Base-by-base conservation (phyloP, 92 coral and sea anemone species). In the Heliopora coerulea region DNA sequence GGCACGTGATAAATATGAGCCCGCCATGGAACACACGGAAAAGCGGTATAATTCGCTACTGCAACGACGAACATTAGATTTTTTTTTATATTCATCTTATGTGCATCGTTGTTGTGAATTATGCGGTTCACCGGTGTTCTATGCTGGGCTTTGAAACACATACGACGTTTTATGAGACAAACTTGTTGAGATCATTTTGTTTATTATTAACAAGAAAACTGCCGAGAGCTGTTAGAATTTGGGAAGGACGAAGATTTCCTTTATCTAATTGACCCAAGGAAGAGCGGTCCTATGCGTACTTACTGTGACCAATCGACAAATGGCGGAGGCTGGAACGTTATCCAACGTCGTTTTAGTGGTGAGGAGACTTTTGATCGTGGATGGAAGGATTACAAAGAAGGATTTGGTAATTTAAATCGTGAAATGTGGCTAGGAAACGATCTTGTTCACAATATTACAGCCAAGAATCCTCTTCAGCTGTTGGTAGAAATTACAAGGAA, bases 381-480 rank as follows among this genome's bases (percentile, higher is more conserved):
- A 75, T 73, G 90, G 84, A 52, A 48, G 13, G 72, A 67, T 14
- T 86, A 86, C 49, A 72, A 73, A 73, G 54, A 42, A 40, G 87
- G 90, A n/a, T 86, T 86, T 72, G 90, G 90, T 18, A 41, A 83
- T 59, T 63, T 82, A 28, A 7, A 32, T 20, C 59, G 60, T 27
- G 87, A 82, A 68, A 82, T 83, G 59, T 86, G 90, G 89, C 76
- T 86, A 23, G 89, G 90, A 24, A 86, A 86, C 34, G 84, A 83
- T 15, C 57, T 82, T 31, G 56, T 86, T 18, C 84, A 83, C 18
- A 61, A 48, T 20, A 39, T 79, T 12, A 86, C 87, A 0, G 24
- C 59, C 8, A n/a, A 25, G 23, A 41, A 46, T 25, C 59, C 78
- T 1, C 49, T 37, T 37, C 42, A 81, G 39, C 41, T 86, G 14